Evolutionary conservation across 2,888 invertebrate species (phyloP).

Genomic region (Sylvicola cinctus): DNA sequence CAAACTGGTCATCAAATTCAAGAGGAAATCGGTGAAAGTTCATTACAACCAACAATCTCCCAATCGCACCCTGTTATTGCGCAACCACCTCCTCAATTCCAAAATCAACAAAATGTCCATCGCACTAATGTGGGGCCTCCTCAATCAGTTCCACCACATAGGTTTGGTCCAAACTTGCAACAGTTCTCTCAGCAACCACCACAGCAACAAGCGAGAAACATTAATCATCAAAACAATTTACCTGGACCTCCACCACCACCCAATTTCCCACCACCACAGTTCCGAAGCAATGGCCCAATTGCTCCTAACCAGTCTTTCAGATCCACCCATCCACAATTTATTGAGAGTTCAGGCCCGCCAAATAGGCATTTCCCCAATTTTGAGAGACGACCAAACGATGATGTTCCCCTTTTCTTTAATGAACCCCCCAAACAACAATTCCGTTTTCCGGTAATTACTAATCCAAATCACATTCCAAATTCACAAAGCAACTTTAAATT

Average conservation of each 20-base stretch:
- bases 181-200: too few relatives aligned
- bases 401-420: too few relatives aligned
- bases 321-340: neutral
- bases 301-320: neutral
- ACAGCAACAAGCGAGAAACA: too few relatives aligned
- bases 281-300: neutral
- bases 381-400: too few relatives aligned
- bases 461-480: conserved; percentile 2
- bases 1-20: conserved; percentile 26
- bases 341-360: too few relatives aligned
- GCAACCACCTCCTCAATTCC: neutral
- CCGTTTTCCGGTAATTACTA: neutral
- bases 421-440: too few relatives aligned
- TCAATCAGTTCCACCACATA: too few relatives aligned
- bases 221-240: conserved; percentile 8
- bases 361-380: too few relatives aligned
- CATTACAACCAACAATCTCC: conserved; percentile 40
- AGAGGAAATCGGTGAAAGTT: conserved; percentile 37
- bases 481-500: conserved; percentile 1
- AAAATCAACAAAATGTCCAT: too few relatives aligned
- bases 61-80: conserved; percentile 10
- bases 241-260: neutral
- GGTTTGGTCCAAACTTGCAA: too few relatives aligned
- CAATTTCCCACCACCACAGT: neutral
- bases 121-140: too few relatives aligned